Evolutionary conservation across 2,113 vertebrate genomes (phyloP).

Genomic region (Peromyscus californicus): DNA sequence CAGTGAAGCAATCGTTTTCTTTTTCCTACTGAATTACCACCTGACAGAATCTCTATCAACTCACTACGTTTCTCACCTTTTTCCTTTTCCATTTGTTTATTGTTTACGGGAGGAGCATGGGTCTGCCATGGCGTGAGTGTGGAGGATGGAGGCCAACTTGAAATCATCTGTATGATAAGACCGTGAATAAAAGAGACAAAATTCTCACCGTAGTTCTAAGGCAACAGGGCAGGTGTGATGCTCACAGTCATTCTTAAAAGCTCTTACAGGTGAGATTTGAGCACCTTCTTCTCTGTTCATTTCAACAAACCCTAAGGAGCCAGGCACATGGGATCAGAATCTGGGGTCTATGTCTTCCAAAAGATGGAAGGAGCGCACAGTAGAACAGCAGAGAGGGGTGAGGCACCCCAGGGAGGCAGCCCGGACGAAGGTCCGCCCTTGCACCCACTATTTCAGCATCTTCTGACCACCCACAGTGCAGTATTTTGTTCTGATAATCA

Average conservation of each 20-base stretch:
- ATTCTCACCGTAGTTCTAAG: neutral
- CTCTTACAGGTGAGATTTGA: neutral
- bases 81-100: neutral
- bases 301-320: neutral
- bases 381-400: neutral
- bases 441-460: neutral
- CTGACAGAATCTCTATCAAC: neutral
- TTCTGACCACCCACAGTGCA: neutral
- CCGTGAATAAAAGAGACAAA: slow-evolving; percentile 31
- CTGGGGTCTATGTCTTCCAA: slow-evolving; percentile 48
- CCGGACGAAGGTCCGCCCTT: neutral
- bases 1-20: neutral
- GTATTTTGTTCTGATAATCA: neutral
- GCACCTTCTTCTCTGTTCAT: neutral
- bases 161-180: neutral
- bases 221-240: neutral
- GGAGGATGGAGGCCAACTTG: neutral
- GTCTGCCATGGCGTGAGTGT: neutral
- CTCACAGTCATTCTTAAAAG: neutral
- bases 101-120: neutral
- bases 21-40: neutral
- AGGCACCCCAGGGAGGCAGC: neutral
- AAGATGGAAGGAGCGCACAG: neutral
- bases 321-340: neutral
- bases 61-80: neutral